Evolutionary conservation across 2,888 invertebrate species (phyloP).

Genomic region (Athrips mouffetella): DNA sequence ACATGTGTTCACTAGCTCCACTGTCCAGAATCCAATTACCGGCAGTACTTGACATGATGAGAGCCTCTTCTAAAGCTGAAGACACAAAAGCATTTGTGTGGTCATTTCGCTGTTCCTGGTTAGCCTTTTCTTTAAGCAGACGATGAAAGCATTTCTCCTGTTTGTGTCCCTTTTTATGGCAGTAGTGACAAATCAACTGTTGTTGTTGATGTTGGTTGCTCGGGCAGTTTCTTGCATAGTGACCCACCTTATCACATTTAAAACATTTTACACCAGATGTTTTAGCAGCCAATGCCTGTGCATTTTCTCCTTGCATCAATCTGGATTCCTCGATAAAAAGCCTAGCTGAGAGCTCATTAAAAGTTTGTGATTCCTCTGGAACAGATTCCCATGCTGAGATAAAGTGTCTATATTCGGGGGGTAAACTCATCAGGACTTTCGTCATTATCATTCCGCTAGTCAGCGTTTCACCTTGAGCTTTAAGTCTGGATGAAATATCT

Average conservation of each 20-base stretch:
- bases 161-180: background rate
- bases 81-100: background rate
- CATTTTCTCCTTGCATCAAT: background rate
- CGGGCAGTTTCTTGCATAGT: background rate
- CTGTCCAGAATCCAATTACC: background rate
- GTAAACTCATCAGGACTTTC: background rate
- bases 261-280: constrained; percentile 1
- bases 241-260: constrained; percentile 7
- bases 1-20: background rate
- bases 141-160: background rate
- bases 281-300: background rate
- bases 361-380: constrained; percentile 16
- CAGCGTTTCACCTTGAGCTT: background rate
- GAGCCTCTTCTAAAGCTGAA: background rate
- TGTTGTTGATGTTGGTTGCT: no score
- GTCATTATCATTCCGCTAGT: background rate
- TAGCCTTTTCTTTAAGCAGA: background rate
- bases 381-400: no score
- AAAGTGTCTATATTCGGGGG: constrained; percentile 33
- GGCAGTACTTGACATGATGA: background rate
- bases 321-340: constrained; percentile 9
- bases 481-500: no score
- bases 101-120: background rate
- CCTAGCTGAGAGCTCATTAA: constrained; percentile 17
- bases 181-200: background rate